Evolutionary conservation across 1,140 invertebrate species (phyloP).

Genomic region (Tachypleus tridentatus): DNA sequence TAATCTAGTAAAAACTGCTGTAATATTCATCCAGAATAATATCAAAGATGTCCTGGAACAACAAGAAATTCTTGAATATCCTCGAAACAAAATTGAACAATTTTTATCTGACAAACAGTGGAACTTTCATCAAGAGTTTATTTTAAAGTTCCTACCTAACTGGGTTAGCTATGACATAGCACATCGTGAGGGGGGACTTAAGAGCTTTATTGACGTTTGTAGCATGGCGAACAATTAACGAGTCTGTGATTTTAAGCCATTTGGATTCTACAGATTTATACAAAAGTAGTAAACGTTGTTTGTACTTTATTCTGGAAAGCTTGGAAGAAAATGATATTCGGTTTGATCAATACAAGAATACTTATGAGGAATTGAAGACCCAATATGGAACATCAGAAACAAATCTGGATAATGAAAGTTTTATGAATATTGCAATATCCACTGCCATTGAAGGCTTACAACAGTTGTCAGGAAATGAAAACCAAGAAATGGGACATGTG

Average conservation of each 20-base stretch:
- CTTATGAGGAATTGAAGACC: slow-evolving; percentile 39
- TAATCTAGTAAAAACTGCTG: slow-evolving; percentile 36
- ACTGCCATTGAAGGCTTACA: slow-evolving; percentile 32
- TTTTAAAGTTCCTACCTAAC: slow-evolving; percentile 39
- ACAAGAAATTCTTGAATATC: slow-evolving; percentile 33
- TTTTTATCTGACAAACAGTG: slow-evolving; percentile 28
- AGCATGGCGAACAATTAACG: slow-evolving; percentile 37
- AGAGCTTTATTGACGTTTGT: slow-evolving; percentile 40
- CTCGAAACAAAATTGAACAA: slow-evolving; percentile 29
- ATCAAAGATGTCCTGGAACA: slow-evolving; percentile 39
- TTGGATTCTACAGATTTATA: slow-evolving; percentile 41
- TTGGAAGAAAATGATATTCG: slow-evolving; percentile 44
- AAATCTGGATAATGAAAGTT: slow-evolving; percentile 30
- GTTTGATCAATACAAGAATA: slow-evolving; percentile 39
- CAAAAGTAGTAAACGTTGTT: slow-evolving; percentile 38
- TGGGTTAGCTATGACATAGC: slow-evolving; percentile 41
- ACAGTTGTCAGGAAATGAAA: slow-evolving; percentile 16
- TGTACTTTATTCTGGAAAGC: slow-evolving; percentile 44
- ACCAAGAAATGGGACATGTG: slow-evolving; percentile 1
- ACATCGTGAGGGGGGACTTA: slow-evolving; percentile 40
- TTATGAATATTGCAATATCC: slow-evolving; percentile 34
- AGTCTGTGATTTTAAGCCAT: slow-evolving; percentile 36
- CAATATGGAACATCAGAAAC: slow-evolving; percentile 33
- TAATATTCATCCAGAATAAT: slow-evolving; percentile 39
- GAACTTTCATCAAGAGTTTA: slow-evolving; percentile 27